These are phyloP conservation scores for Periplaneta americana DNA, from an alignment of 1,140 invertebrate genomes.

Conservation along the genomic window DNA sequence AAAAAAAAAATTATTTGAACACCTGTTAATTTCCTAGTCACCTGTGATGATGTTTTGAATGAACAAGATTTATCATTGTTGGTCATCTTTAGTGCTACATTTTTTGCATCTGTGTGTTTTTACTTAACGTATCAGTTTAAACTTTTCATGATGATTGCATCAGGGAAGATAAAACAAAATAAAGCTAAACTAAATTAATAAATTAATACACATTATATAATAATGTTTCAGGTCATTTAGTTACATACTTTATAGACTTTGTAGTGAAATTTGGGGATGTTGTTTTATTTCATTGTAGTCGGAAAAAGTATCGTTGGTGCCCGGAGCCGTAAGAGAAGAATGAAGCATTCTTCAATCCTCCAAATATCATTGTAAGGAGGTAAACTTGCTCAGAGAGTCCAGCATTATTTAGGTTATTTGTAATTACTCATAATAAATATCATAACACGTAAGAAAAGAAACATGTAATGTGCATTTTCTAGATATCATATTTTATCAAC, in stretches of 20 bases:
- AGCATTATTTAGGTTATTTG: background rate
- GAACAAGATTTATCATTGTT: background rate
- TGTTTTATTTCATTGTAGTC: slow-evolving; percentile 19
- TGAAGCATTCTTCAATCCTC: slow-evolving; percentile 12
- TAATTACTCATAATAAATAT: too few species aligned
- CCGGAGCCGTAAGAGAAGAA: slow-evolving; percentile 17
- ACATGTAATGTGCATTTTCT: background rate
- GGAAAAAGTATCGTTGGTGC: slow-evolving; percentile 15
- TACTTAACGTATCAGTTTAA: background rate
- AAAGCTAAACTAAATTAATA: background rate
- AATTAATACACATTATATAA: background rate
- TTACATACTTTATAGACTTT: background rate
- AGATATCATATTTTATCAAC: background rate
- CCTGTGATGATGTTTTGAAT: too few species aligned
- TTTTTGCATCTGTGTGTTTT: background rate
- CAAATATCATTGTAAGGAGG: background rate
- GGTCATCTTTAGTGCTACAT: background rate
- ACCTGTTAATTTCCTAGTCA: background rate
- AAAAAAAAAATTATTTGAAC: background rate
- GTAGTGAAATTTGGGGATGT: slow-evolving; percentile 1
- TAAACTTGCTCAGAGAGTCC: background rate
- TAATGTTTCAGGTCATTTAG: background rate
- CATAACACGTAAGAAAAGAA: background rate
- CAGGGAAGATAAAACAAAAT: background rate
- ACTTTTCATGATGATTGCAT: background rate